Conservation (phyloP, 2,113 vertebrate genomes). For the Garra rufa region DNA sequence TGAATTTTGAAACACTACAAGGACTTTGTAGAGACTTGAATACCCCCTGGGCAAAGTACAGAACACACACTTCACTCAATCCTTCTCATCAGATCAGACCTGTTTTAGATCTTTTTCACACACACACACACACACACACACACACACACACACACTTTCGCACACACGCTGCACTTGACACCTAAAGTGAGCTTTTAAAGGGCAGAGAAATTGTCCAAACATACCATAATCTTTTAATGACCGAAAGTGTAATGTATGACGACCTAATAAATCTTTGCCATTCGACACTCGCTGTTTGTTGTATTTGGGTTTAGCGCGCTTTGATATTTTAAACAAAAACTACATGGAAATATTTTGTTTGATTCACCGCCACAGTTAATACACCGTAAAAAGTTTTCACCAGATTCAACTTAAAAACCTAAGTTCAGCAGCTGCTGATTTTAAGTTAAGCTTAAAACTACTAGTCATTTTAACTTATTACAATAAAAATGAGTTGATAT, state of each 20-base stretch:
- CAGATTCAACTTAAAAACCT: too few species aligned
- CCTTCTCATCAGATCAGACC: constrained; percentile 53
- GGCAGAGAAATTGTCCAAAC: constrained; percentile 49
- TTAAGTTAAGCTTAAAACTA: too few species aligned
- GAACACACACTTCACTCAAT: constrained; percentile 56
- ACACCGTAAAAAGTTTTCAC: too few species aligned
- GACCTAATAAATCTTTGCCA: not conserved
- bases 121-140: constrained; percentile 38
- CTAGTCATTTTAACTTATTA: too few species aligned
- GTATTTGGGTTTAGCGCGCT: not conserved
- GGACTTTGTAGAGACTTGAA: constrained; percentile 58
- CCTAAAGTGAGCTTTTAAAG: constrained; percentile 45
- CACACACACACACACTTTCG: constrained; percentile 11
- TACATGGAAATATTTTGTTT: not conserved
- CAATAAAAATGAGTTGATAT: too few species aligned
- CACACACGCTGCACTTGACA: constrained; percentile 38
- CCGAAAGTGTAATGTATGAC: constrained; percentile 9
- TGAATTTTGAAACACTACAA: constrained; percentile 48
- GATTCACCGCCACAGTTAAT: not conserved
- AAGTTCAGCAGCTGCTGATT: too few species aligned
- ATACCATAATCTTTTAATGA: constrained; percentile 53
- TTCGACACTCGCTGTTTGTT: not conserved
- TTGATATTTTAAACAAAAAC: not conserved
- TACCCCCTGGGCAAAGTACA: constrained; percentile 49
- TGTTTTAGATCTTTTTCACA: constrained; percentile 39